Evolutionary conservation across 2,888 invertebrate genomes (phyloP), one percentile per base, ranked within the genome.

Genomic region (Frankliniella fusca): DNA sequence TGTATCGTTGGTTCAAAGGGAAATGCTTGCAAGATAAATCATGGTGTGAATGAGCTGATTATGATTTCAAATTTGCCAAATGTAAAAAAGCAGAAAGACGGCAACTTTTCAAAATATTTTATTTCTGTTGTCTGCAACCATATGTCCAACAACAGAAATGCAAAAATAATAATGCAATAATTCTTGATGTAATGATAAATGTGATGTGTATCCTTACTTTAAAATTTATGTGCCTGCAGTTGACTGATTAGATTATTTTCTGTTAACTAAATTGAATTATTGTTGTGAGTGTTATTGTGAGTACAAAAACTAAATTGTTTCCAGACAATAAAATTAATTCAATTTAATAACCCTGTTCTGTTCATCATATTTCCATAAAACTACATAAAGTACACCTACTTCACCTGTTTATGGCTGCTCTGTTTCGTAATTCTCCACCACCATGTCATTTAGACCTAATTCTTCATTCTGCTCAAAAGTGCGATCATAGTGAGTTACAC

Each of bases 371-470:
- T 38, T 38, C 5, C 38, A 38, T 38, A 2, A 38, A 38, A 38
- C 38, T 38, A 38, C 38, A 38, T 38, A 38, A 38, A 38, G 38
- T 38, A 38, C 2, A 38, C 5, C 38, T 38, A 38, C 10, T 80
- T 80, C 38, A 20, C 23, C n/a, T 8, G 48, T 10, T 38, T 12
- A 54, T 15, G 38, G 15, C 0, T 20, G 23, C 48, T 81, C 83
- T 81, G 83, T 82, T 85, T 87, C 88, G 87, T 98, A 98, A 86
- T 93, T 92, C 86, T 98, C 98, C 0, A 96, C 95, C 88, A 95
- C 96, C 92, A 99, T 97, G 87, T 99, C 98, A 87, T 97, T 98
- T 38, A 99, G 88, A 0, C 99, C 99, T 1, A 99, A 90, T 82
- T 96, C 95, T 83, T 99, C 99, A 87, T 99, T 97, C 87, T 99